These are phyloP conservation scores for Lordiphosa clarofinis DNA, from an alignment of 1,140 invertebrate species.

Conservation along the genomic window DNA sequence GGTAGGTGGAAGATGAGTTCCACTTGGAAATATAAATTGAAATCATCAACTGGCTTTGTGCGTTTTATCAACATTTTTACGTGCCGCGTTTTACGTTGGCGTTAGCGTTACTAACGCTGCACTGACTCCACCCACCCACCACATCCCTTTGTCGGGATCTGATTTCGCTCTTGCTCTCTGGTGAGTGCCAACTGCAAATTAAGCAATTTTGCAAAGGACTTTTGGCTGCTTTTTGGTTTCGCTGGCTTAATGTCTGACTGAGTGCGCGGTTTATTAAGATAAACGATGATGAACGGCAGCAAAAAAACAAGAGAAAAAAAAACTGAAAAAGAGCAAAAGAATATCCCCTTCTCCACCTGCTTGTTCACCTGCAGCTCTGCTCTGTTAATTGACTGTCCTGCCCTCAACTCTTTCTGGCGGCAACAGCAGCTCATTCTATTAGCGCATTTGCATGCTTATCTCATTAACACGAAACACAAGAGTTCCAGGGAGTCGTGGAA, in stretches of 20 bases:
- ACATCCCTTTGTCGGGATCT: slow-evolving; percentile 15
- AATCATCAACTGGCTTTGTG: slow-evolving; percentile 77
- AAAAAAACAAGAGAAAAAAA: slow-evolving; percentile 19
- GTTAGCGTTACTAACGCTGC: slow-evolving; percentile 45
- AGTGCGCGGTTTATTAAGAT: slow-evolving; percentile 75
- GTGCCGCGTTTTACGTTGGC: slow-evolving; percentile 59
- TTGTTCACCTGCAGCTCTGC: slow-evolving; percentile 39
- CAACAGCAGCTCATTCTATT: slow-evolving; percentile 53
- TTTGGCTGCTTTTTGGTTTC: slow-evolving; percentile 68
- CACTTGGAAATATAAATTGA: slow-evolving; percentile 77
- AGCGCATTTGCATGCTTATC: slow-evolving; percentile 72
- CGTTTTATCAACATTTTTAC: slow-evolving; percentile 78
- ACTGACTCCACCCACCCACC: slow-evolving; percentile 22
- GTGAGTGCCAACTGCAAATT: slow-evolving; percentile 64
- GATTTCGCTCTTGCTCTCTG: slow-evolving; percentile 11
- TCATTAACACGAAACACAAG: slow-evolving; percentile 64
- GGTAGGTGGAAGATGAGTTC: slow-evolving; percentile 58
- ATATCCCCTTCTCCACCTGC: neutral
- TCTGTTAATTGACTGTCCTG: slow-evolving; percentile 46
- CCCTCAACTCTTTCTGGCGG: slow-evolving; percentile 27
- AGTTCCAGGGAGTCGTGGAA: slow-evolving; percentile 19
- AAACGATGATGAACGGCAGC: slow-evolving; percentile 70
- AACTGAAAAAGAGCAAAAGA: no score
- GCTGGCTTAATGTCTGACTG: slow-evolving; percentile 66
- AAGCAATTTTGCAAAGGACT: slow-evolving; percentile 72